Conservation (phyloP, 1,140 invertebrate genomes). For the Brachionus manjavacas region DNA sequence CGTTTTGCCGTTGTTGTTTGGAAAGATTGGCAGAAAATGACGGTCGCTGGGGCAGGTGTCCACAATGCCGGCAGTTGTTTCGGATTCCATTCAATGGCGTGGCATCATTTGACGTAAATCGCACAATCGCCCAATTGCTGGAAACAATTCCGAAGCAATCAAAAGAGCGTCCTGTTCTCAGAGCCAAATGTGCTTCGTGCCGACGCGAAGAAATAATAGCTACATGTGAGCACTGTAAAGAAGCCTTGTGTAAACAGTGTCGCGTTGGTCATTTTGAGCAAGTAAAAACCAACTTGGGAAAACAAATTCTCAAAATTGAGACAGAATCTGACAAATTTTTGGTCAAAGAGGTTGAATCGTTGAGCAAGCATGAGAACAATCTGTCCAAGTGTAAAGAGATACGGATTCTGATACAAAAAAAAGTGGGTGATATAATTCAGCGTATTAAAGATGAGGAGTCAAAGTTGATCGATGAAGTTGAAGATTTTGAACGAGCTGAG, state of each 20-base stretch:
- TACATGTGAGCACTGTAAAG: slow-evolving; percentile 37
- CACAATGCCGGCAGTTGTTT: slow-evolving; percentile 31
- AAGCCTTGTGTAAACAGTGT: slow-evolving; percentile 35
- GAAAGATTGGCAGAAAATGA: slow-evolving; percentile 34
- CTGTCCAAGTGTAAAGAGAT: slow-evolving; percentile 30
- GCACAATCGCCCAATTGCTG: slow-evolving; percentile 37
- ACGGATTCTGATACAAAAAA: slow-evolving; percentile 6
- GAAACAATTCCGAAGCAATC: slow-evolving; percentile 25
- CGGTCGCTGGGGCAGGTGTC: slow-evolving; percentile 42
- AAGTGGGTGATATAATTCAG: slow-evolving; percentile 13
- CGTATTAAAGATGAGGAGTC: slow-evolving; percentile 24
- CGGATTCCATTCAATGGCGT: slow-evolving; percentile 34
- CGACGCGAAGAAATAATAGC: slow-evolving; percentile 8
- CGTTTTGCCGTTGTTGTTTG: slow-evolving; percentile 31
- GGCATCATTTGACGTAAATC: slow-evolving; percentile 41
- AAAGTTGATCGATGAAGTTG: slow-evolving; percentile 22
- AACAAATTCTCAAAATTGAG: slow-evolving; percentile 20
- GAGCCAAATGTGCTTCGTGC: slow-evolving; percentile 37
- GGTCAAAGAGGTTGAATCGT: slow-evolving; percentile 24
- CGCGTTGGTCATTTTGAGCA: slow-evolving; percentile 23
- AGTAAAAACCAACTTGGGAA: neutral
- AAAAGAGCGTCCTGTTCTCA: slow-evolving; percentile 3
- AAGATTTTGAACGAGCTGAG: slow-evolving; percentile 33
- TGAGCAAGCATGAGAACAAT: slow-evolving; percentile 31
- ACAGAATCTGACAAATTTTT: slow-evolving; percentile 31